Evolutionary conservation across 2,113 vertebrate genomes (phyloP).

Genomic region (Dendropsophus ebraccatus): DNA sequence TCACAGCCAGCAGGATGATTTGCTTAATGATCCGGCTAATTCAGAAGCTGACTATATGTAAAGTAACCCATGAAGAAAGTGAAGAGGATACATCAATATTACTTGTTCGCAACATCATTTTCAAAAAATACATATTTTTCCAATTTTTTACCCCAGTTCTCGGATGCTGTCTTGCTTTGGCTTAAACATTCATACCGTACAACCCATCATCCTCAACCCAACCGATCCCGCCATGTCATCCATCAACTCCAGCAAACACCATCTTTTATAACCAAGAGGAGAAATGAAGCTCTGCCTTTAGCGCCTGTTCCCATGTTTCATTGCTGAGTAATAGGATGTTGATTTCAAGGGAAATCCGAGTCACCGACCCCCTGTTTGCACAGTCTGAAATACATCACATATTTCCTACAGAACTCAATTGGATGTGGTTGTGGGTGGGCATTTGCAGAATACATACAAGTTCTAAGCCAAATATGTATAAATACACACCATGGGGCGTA

Average conservation of each 20-base stretch:
- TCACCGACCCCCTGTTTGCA: too few species aligned
- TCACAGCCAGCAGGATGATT: neutral
- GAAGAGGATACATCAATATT: neutral
- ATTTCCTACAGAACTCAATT: too few species aligned
- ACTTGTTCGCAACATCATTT: slow-evolving; percentile 1
- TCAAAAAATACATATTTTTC: neutral
- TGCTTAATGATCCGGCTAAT: slow-evolving; percentile 22
- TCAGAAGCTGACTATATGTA: slow-evolving; percentile 17
- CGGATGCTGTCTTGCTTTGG: neutral
- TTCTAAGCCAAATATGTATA: too few species aligned
- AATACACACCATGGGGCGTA: too few species aligned
- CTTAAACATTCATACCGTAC: neutral
- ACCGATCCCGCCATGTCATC: neutral
- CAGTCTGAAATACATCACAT: too few species aligned
- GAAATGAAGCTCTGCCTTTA: neutral
- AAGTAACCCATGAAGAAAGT: slow-evolving; percentile 16
- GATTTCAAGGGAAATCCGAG: too few species aligned
- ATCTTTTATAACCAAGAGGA: neutral
- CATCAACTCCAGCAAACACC: neutral
- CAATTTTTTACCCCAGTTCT: neutral
- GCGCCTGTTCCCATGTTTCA: too few species aligned
- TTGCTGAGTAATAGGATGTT: too few species aligned
- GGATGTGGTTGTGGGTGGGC: too few species aligned
- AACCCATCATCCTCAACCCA: neutral
- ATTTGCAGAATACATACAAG: too few species aligned